A percentile compares a stretch with the other conserved stretches of the same genome.
Evolutionary conservation across 2,797 vertebrate species (phyloP).

Genomic region (Urosaurus nigricauda): DNA sequence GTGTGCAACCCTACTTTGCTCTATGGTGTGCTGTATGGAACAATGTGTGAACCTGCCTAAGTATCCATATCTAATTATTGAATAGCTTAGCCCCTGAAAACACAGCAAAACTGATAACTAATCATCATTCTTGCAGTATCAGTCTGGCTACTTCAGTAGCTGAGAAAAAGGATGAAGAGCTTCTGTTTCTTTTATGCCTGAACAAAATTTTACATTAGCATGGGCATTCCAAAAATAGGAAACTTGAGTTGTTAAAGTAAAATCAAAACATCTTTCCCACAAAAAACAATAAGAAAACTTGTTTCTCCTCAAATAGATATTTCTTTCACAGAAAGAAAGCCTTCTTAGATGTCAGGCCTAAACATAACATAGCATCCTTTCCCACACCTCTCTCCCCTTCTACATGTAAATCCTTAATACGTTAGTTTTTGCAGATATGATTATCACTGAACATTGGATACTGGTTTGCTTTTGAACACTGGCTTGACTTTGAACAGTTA

Average conservation of each 20-base stretch:
- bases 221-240: background rate
- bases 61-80: background rate
- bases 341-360: background rate
- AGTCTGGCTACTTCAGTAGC: background rate
- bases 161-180: background rate
- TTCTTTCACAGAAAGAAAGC: constrained; percentile 5
- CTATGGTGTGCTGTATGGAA: background rate
- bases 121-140: background rate
- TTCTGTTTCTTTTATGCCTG: background rate
- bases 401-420: background rate
- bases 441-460: background rate
- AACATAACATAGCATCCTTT: background rate
- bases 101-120: background rate
- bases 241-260: background rate
- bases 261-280: background rate
- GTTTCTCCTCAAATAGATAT: constrained; percentile 1
- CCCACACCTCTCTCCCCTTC: background rate
- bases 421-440: background rate
- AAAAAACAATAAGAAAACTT: background rate
- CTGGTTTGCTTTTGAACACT: background rate
- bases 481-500: background rate
- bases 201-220: background rate
- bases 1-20: background rate
- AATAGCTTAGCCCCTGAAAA: background rate
- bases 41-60: background rate